Evolutionary conservation across 1,140 invertebrate species (phyloP), one percentile per base, ranked within the genome.

Genomic region (Ectropis grisescens): DNA sequence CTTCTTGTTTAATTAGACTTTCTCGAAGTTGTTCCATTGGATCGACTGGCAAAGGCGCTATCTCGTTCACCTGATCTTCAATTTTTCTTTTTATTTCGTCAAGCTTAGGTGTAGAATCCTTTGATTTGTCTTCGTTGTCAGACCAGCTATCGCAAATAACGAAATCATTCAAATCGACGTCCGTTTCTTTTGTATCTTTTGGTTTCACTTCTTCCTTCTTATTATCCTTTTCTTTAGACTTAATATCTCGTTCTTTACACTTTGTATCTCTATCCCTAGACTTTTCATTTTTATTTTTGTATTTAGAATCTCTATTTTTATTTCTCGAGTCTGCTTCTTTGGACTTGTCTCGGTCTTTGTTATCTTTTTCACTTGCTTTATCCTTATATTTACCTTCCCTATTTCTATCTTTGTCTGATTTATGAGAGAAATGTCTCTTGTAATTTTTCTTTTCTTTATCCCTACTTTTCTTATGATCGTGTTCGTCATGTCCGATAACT

Each of bases 61-160:
- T 4, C 16, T 19, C 16, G 3, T 19, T 19, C 16, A 4, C 8
- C 8, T 19, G 3, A 19, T 8, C 8, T 19, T 19, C 16, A 4
- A 33, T 45, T 4, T 39, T 30, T 28, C 40, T 47, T 11, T 33
- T 34, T 33, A 56, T 65, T 2, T 66, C 62, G 9, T 65, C 47
- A n/a, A 37, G 8, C 37, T 55, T 64, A 4, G 74, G 74, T 27
- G 71, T 79, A 0, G 57, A 47, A 13, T 11, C 46, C 10, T 36
- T 57, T 4, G 41, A 56, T 46, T 74, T 80, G 19, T 75, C 72
- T 11, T 82, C 76, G 29, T 71, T 79, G 27, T 82, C 78, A 7
- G 80, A 82, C 80, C 79, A 82, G 47, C 74, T 79, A 33, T 82
- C 79, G 23, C 79, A 82, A 7, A 82, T 59, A 10, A 82, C 49